Percentiles rank a stretch among this genome's conserved stretches.
phyloP scores from a whole-genome alignment of 2,113 vertebrate genomes.

The Catharus minimus region DNA sequence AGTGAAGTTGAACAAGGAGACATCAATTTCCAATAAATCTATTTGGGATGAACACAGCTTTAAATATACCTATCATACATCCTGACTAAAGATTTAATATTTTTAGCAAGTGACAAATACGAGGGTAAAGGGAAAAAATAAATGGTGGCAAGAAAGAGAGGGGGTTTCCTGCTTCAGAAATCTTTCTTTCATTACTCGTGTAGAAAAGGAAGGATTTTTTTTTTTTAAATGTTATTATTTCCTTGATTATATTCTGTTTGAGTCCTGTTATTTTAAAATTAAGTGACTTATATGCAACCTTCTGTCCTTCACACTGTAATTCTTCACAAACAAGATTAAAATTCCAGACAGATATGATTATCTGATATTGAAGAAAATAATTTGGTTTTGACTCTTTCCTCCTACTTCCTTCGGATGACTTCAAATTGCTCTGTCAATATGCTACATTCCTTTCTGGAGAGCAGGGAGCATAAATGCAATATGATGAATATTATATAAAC shows the following conservation, averaged over 20 bases:
- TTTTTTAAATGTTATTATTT: background rate
- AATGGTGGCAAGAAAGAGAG: background rate
- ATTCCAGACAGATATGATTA: background rate
- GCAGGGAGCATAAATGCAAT: background rate
- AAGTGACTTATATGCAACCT: background rate
- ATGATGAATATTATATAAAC: background rate
- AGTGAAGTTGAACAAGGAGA: background rate
- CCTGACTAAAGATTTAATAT: background rate
- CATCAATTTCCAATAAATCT: background rate
- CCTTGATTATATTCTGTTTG: background rate
- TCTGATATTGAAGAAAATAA: background rate
- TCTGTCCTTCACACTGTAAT: background rate
- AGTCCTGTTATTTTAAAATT: background rate
- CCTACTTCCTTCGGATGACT: background rate
- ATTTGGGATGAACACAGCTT: background rate
- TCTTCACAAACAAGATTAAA: background rate
- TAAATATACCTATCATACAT: background rate
- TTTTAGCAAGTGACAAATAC: background rate
- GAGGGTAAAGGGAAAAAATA: background rate
- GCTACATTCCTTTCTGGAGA: background rate
- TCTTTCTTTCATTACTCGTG: background rate
- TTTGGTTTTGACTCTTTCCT: background rate
- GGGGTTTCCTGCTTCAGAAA: background rate
- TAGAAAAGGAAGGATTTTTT: background rate
- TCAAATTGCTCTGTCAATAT: background rate